Evolutionary conservation across 1,140 invertebrate genomes (phyloP), one percentile per base, ranked within the genome.

Genomic region (Bombus consobrinus): DNA sequence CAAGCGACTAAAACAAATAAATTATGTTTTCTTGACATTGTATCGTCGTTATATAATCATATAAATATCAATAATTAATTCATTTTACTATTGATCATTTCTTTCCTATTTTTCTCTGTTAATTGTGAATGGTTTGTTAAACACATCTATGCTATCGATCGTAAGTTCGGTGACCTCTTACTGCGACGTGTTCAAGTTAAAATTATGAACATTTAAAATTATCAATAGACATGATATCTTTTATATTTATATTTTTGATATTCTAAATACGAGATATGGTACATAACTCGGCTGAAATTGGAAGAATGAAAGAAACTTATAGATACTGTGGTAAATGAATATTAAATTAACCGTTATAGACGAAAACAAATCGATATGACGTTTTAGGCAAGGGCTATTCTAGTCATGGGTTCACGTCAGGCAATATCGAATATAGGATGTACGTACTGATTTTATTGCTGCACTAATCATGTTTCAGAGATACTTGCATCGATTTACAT

Each of bases 71-170:
- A 8, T n/a, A 39, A 39, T 59, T 59, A 39, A 73, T 47, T 43
- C 18, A 12, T 18, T 73, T 69, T 25, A 12, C 15, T 1, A 22
- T 37, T 37, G 2, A 8, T 68, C 8, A 2, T 3, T 47, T 53
- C 32, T n/a, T 22, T 41, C 1, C 3, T 13, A 3, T 32, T 32
- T 9, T 39, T 28, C 25, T n/a, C 13, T 80, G 2, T 80, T 47
- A 69, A 80, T 37, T 47, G 8, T 12, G n/a, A 69, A 28, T 34
- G 12, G 28, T 34, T 83, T 47, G 43, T 68, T 53, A 76, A 77
- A 77, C 22, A n/a, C 73, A 25, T 15, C n/a, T 43, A 13, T 25
- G 15, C 5, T 85, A 79, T 85, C 68, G 83, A 85, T 84, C 75
- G 77, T 18, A 13, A 64, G 83, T 85, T 80, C 83, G 39, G 18